Base-by-base conservation (phyloP, 2,113 vertebrate species). In the Phasianus colchicus region DNA sequence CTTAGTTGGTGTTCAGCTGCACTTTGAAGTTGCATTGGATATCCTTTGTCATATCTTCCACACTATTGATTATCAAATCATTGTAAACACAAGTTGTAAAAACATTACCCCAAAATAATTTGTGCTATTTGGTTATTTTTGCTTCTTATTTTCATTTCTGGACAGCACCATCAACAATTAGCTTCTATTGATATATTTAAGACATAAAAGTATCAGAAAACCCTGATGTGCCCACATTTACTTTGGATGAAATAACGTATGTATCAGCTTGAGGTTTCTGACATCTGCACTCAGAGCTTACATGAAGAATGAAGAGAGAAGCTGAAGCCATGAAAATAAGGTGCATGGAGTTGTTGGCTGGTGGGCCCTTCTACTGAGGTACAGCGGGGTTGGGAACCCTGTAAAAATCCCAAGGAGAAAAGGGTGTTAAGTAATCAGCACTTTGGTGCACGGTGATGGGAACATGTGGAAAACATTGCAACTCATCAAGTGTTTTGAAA, bases 1-100 rank as follows among this genome's bases (percentile, higher is more conserved):
- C 3, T 10, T 1, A 1, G 36, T 30, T 67, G 10, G 0, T 24
- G 81, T 38, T 67, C 27, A 32, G 11, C 0, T 90, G 34, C 34
- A 50, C 65, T 78, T 93, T 4, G 22, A 34, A 58, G 30, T 61
- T 32, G 22, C 8, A 20, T 52, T 57, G 40, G 18, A 52, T 86
- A 64, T 84, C 27, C 45, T 88, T 66, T 70, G 22, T 70, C 36
- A 13, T 42, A 11, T 86, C 42, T 63, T 58, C 38, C 32, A 16
- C 0, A 4, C 4, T 30, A 52, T n/a, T 22, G 70, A 55, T 11
- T 40, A 29, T 50, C 65, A 72, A n/a, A 36, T 3, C 38, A 27
- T 30, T 54, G 27, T 29, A 17, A 70, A 66, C 27, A 7, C 7
- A 25, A 40, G 65, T 67, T 50, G 32, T 38, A 40, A 91, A 92